These are phyloP conservation scores for Prorops nasuta DNA, from an alignment of 1,140 invertebrate genomes.

Conservation along the genomic window DNA sequence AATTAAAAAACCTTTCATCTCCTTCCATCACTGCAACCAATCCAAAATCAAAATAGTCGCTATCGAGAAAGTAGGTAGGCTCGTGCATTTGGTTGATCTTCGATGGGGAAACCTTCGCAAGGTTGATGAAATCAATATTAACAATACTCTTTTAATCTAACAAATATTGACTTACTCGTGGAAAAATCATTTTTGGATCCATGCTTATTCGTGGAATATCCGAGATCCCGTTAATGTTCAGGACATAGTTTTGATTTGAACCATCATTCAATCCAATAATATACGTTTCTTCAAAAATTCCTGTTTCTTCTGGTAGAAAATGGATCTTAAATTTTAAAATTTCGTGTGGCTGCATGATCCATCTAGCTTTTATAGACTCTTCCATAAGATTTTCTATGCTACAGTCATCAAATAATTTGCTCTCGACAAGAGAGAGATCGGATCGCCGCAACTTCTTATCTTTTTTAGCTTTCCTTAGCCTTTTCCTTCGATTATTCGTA, in stretches of 20 bases:
- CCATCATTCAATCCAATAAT: constrained; percentile 23
- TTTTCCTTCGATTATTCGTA: too few relatives aligned
- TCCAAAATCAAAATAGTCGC: constrained; percentile 37
- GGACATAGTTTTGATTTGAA: constrained; percentile 16
- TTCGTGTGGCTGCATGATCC: constrained; percentile 32
- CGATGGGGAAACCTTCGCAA: background rate
- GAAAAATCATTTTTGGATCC: constrained; percentile 30
- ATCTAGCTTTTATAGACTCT: constrained; percentile 27
- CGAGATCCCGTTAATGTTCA: constrained; percentile 27
- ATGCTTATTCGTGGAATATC: constrained; percentile 35
- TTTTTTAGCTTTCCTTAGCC: too few relatives aligned
- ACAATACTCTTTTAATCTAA: background rate
- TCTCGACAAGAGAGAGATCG: too few relatives aligned
- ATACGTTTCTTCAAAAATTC: constrained; percentile 26
- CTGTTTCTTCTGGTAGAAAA: constrained; percentile 28
- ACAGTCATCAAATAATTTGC: background rate
- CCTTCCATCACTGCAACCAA: constrained; percentile 25
- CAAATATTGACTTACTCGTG: constrained; percentile 23
- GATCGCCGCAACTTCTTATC: too few relatives aligned
- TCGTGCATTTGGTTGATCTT: constrained; percentile 22
- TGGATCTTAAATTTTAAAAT: constrained; percentile 26
- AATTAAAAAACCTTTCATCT: constrained; percentile 24
- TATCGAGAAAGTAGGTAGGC: constrained; percentile 34
- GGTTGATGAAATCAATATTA: background rate
- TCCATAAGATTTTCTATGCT: constrained; percentile 3